These are phyloP conservation scores for Habroteleia sp. DNA, from an alignment of 2,888 invertebrate species.

Conservation along the genomic window DNA sequence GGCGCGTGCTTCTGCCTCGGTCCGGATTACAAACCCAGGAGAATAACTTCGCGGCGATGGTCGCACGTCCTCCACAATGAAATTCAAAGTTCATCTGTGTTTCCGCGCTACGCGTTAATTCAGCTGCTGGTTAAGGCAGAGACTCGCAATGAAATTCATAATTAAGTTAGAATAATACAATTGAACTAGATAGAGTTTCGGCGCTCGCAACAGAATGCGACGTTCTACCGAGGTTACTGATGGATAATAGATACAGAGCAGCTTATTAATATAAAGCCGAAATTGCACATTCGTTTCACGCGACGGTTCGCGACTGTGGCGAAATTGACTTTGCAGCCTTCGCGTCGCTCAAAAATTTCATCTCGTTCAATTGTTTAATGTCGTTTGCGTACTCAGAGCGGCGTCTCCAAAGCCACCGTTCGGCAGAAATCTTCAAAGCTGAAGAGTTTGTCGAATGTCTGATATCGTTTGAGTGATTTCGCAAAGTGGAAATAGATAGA, in stretches of 20 bases:
- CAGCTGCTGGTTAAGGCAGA: constrained; percentile 61
- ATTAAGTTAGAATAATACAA: constrained; percentile 65
- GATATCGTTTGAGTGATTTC: too few species aligned
- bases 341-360: constrained; percentile 3
- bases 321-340: constrained; percentile 17
- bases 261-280: constrained; percentile 71
- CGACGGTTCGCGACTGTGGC: background rate
- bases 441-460: too few species aligned
- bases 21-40: constrained; percentile 58
- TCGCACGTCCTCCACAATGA: constrained; percentile 62
- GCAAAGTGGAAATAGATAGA: too few species aligned
- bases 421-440: too few species aligned
- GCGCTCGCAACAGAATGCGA: constrained; percentile 40
- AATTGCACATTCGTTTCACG: constrained; percentile 62
- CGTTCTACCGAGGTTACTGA: constrained; percentile 51
- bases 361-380: constrained; percentile 26
- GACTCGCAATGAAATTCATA: constrained; percentile 65
- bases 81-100: constrained; percentile 65
- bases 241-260: constrained; percentile 68
- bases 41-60: constrained; percentile 61
- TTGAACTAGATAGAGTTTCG: constrained; percentile 64
- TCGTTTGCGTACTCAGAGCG: constrained; percentile 10
- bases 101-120: constrained; percentile 62
- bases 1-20: constrained; percentile 17
- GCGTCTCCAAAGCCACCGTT: too few species aligned